Base-by-base conservation (phyloP, 1,140 invertebrate species). In the Drosophila orosa region DNA sequence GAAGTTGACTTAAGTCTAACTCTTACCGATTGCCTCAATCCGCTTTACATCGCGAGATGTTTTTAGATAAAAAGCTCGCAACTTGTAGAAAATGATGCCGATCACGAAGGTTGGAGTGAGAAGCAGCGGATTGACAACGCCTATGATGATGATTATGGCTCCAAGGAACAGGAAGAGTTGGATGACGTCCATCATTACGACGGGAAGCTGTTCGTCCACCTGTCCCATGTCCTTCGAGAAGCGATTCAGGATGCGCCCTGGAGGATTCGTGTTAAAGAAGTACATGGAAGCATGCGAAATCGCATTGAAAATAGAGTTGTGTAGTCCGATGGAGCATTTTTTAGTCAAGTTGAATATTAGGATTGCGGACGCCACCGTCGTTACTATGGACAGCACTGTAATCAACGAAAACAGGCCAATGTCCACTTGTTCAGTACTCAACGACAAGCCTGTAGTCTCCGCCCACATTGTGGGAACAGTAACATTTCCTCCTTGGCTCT, bases 1-100 rank as follows among this genome's bases (percentile, higher is more conserved):
- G 13, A 15, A 0, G 1, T 5, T 35, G 1, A 35, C 3, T 29
- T 9, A 35, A 10, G 9, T 1, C 5, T 13, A 25, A 0, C 2
- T 95, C 95, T 96, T 94, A 98, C 97, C 96, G 85, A 95, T 95
- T 89, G 96, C 97, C 93, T 98, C 97, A 67, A 98, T 93, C 61
- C 97, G 94, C 92, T 98, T 98, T 15, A 98, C 93, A 92, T 95
- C 96, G 55, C 97, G 93, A 31, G 96, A 97, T 0, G 97, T 96
- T 52, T 94, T 93, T 17, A 98, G 92, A 92, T 98, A 98, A 87
- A 97, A 95, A 48, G 94, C 94, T 40, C 97, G 92, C 35, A 98
- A 92, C 13, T 95, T 93, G 74, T 96, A 94, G 92, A 98, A 97
- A 13, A 97, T 91, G 1, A 95, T 69, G 0, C 93, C 93, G 27